These are phyloP conservation scores for Myopa tessellatipennis DNA, from an alignment of 2,888 invertebrate genomes.

Conservation along the genomic window DNA sequence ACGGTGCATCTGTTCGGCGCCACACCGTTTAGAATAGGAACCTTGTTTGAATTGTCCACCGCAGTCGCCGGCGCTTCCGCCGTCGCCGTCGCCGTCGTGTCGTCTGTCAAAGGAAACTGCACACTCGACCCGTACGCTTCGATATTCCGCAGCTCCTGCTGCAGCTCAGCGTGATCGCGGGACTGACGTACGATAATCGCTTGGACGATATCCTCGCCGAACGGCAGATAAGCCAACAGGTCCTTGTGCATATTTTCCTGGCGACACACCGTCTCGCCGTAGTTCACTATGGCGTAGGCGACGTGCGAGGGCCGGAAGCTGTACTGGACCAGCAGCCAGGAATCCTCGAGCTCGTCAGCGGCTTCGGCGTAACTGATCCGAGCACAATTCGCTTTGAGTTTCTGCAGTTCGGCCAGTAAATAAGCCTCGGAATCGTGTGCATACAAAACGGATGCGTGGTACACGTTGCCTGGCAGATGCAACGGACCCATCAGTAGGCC, in stretches of 20 bases:
- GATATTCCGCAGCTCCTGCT: conserved; percentile 43
- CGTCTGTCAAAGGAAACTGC: conserved; percentile 4
- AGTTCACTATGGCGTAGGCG: conserved; percentile 53
- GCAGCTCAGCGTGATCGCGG: conserved; percentile 43
- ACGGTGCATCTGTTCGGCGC: too few species aligned
- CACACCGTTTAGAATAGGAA: too few species aligned
- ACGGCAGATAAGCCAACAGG: conserved; percentile 54
- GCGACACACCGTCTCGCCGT: conserved; percentile 53
- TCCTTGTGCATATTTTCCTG: conserved; percentile 55
- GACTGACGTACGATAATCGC: conserved; percentile 56
- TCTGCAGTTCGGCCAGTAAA: conserved; percentile 52
- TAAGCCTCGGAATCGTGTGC: conserved; percentile 49
- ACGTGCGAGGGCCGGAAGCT: conserved; percentile 52
- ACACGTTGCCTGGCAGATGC: background rate
- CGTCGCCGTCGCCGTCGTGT: background rate
- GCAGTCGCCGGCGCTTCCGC: background rate
- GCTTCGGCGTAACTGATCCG: conserved; percentile 48
- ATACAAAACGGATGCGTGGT: conserved; percentile 51
- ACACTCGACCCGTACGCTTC: conserved; percentile 6
- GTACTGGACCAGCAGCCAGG: conserved; percentile 59
- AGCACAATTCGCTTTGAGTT: conserved; percentile 53
- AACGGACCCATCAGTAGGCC: conserved; percentile 2
- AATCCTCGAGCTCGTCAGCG: conserved; percentile 39
- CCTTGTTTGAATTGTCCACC: background rate
- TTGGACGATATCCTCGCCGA: conserved; percentile 51